phyloP scores from a whole-genome alignment of 1,140 invertebrate genomes.

The Diorhabda elongata region DNA sequence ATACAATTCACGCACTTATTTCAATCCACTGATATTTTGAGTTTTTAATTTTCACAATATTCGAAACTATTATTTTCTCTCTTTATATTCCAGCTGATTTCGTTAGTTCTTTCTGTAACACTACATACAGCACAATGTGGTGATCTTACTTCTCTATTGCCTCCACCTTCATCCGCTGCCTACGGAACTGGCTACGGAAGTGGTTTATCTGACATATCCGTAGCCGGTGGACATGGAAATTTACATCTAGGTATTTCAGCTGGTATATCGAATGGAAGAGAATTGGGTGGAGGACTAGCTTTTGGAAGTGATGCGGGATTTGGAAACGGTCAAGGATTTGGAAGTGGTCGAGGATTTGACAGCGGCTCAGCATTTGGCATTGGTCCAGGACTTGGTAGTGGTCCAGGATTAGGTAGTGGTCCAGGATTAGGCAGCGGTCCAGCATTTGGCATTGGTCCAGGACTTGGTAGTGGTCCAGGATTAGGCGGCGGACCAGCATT shows the following conservation, averaged over 20 bases:
- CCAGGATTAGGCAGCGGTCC: constrained; percentile 3
- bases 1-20: no score
- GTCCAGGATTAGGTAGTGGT: constrained; percentile 5
- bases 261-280: constrained; percentile 4
- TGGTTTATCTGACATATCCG: constrained; percentile 1
- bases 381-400: constrained; percentile 8
- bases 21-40: background rate
- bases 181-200: constrained; percentile 30
- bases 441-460: background rate
- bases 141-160: constrained; percentile 27
- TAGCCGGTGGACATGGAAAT: background rate
- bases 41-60: constrained; percentile 3
- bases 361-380: background rate
- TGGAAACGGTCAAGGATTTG: constrained; percentile 6
- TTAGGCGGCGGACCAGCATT: background rate
- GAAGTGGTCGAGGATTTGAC: constrained; percentile 7
- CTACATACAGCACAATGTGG: constrained; percentile 31
- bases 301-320: background rate
- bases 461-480: constrained; percentile 5
- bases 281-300: constrained; percentile 18
- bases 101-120: constrained; percentile 26
- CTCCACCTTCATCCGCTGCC: constrained; percentile 22
- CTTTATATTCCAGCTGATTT: constrained; percentile 31
- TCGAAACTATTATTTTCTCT: constrained; percentile 18
- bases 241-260: background rate